Base-by-base conservation (phyloP, 2,113 vertebrate genomes). In the Mustela lutreola region DNA sequence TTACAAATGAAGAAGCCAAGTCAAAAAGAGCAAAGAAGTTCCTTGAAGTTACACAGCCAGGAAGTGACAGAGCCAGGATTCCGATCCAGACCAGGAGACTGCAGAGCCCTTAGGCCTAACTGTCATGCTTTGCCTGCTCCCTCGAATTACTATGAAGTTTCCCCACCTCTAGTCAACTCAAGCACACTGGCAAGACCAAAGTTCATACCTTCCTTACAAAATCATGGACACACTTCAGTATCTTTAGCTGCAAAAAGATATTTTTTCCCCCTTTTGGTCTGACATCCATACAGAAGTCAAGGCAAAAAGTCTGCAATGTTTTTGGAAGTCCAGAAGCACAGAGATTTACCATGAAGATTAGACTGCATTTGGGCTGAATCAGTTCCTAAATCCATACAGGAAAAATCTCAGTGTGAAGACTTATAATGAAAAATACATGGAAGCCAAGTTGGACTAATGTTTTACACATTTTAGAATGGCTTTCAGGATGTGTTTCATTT, bases 401-500 rank as follows among this genome's bases (percentile, higher is more conserved):
- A 79, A 87, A 90, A 65, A 50, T 50, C 65, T 75, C 10, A 42
- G 12, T 53, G 16, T 75, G 63, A 96, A 87, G 73, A 83, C 48
- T 67, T 73, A 58, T 0, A 84, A 11, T 86, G 48, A 80, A 98
- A 92, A 89, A 50, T 42, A 73, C 8, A 31, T 39, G 62, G 82
- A 86, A 85, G 50, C 42, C 89, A 92, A 87, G 42, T 45, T 71
- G 48, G 36, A 31, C 45, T 82, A 22, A 65, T 90, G 56, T 45
- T 94, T 95, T 89, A 82, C 11, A 91, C 9, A 50, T 91, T 62
- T 70, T 45, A 91, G 67, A 89, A 81, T 26, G 67, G 42, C 53
- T 96, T 78, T 88, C 62, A 92, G 76, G 84, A 79, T 86, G 28
- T 65, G 36, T 94, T 97, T 92, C 58, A 95, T 89, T 94, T 70